These are phyloP conservation scores for Venustaconcha ellipsiformis DNA, from an alignment of 1,140 invertebrate genomes.

Conservation along the genomic window DNA sequence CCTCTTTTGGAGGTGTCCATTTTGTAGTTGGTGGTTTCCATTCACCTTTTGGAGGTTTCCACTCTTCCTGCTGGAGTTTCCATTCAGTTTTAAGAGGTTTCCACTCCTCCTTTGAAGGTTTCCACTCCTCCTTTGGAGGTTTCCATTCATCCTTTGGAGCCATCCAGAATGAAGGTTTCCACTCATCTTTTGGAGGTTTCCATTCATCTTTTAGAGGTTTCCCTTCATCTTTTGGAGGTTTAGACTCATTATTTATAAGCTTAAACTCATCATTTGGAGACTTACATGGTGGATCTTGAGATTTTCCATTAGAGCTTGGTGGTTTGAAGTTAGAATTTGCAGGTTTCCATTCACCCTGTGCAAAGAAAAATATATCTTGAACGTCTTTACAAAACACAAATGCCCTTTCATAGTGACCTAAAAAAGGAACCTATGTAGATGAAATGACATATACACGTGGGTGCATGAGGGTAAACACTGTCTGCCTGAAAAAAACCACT, in stretches of 20 bases:
- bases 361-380: too few species aligned
- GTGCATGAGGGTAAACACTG: too few species aligned
- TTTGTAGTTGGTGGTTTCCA: constrained; percentile 20
- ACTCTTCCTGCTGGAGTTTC: constrained; percentile 19
- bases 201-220: constrained; percentile 11
- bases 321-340: too few species aligned
- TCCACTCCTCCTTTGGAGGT: constrained; percentile 28
- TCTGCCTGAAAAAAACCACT: too few species aligned
- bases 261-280: too few species aligned
- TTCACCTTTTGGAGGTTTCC: constrained; percentile 9
- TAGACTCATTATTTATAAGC: not conserved
- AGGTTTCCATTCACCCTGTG: too few species aligned
- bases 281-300: too few species aligned
- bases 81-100: constrained; percentile 24
- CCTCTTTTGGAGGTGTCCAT: not conserved
- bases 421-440: too few species aligned
- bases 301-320: too few species aligned
- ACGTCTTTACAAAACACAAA: too few species aligned
- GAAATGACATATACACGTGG: too few species aligned
- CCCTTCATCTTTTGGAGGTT: constrained; percentile 23
- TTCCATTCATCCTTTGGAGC: constrained; percentile 18
- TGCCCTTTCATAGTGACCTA: too few species aligned
- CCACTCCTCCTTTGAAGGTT: constrained; percentile 30
- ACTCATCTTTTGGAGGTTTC: constrained; percentile 11
- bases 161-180: constrained; percentile 25